Base-by-base conservation (phyloP, 2,113 vertebrate genomes). In the Cercocebus atys region DNA sequence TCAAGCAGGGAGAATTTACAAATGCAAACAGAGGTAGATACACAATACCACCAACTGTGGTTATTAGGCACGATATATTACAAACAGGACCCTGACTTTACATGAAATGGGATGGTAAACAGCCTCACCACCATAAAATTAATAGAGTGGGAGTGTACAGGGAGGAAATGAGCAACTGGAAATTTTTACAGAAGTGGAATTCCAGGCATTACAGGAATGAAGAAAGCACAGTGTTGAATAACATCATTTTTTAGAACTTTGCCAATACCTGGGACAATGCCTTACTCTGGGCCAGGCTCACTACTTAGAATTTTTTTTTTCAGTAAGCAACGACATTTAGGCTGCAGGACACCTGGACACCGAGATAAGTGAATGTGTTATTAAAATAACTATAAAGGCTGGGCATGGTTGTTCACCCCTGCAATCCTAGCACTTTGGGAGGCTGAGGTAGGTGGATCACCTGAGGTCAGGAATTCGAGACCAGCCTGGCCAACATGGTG, bases 31-130 rank as follows among this genome's bases (percentile, higher is more conserved):
- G 50, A 27, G 40, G 22, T 12, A 32, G 20, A 8, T 20, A 20
- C 18, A 64, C 17, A 25, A 0, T 11, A 3, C 30, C 27, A 14
- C 16, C 61, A 76, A 32, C n/a, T 45, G 35, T 11, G 43, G n/a
- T 17, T 1, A 47, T 10, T 0, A 47, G 13, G 61, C 61, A 64
- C 2, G 27, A 27, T 64, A 64, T 8, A 8, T 18, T 3, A 2
- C 20, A 47, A 45, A 38, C 61, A 57, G 20, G 47, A 10, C 35
- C 64, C 92, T 32, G 57, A 32, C 43, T 11, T 45, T 20, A 22
- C 32, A 6, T 8, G 9, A n/a, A 40, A 52, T 30, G 57, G 73
- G 22, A 73, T 79, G 38, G 16, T 8, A 40, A 83, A 43, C 14
- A 23, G 25, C 23, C 18, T 35, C n/a, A n/a, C 30, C 43, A 23